Base-by-base conservation (phyloP, 1,140 invertebrate species). In the Pogonomyrmex californicus region DNA sequence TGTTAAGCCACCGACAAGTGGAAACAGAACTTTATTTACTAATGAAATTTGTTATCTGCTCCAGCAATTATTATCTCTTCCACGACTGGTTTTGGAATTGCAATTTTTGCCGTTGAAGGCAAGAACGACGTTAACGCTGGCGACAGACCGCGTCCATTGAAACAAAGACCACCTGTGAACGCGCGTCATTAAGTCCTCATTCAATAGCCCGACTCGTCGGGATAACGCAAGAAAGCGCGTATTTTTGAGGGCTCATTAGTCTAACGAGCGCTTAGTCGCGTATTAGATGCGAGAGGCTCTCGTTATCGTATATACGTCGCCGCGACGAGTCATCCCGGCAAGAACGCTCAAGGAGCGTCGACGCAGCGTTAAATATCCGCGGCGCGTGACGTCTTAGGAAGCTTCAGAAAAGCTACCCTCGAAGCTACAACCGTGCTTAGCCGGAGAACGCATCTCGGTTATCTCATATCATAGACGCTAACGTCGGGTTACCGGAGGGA, bases 201-300 rank as follows among this genome's bases (percentile, higher is more conserved):
- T 63, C 36, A 54, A 86, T 75, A 36, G 65, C 54, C 23, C 7
- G 58, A 49, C 23, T 9, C 6, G 23, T 12, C 12, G 49, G 36
- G 23, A 63, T 60, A 49, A 79, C 30, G 54, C 36, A 68, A 87
- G 60, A 68, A 86, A 66, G 49, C 58, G 47, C 73, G 30, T 63
- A 68, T 71, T 79, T 87, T 70, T 86, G 33, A 78, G 63, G 17
- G 47, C 71, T 88, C 85, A 87, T 88, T 88, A 88, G 77, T 70
- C 85, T 88, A 88, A 88, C 51, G 87, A 88, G 73, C 41, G 54
- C 73, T 82, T 58, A 56, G 36, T 23, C 33, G n/a, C 66, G n/a
- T 81, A 79, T 70, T 68, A 81, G 63, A 66, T 23, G n/a, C 33
- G 56, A 81, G 36, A 81, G 73, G 66, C 12, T 82, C 41, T 82